A percentile compares a stretch with the other conserved stretches of the same genome.
Evolutionary conservation across 2,888 invertebrate species (phyloP).

Genomic region (Cosmopolites sordidus): DNA sequence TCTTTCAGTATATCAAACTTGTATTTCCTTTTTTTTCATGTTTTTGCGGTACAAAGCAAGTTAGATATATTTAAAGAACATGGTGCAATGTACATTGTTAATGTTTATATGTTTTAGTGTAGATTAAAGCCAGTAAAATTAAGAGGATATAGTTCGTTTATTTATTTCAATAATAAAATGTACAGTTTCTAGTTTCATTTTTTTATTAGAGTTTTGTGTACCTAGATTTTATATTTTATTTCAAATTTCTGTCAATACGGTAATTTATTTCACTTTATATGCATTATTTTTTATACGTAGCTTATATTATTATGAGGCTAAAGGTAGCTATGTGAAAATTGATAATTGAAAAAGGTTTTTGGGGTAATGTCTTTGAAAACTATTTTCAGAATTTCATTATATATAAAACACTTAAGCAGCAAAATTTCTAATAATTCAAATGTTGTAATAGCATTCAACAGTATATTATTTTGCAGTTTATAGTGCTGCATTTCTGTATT

Average conservation of each 20-base stretch:
- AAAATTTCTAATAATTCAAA: neutral
- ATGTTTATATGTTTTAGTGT: conserved; percentile 50
- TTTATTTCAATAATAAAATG: conserved; percentile 24
- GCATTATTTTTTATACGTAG: neutral
- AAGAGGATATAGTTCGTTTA: conserved; percentile 31
- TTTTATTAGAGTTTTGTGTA: conserved; percentile 21
- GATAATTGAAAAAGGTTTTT: neutral
- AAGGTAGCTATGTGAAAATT: neutral
- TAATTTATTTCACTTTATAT: conserved; percentile 10
- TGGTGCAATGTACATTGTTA: conserved; percentile 48
- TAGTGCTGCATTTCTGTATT: neutral
- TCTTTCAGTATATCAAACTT: neutral
- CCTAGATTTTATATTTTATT: conserved; percentile 14
- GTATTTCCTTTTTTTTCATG: neutral
- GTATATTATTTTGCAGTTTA: neutral
- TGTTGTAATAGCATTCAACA: neutral
- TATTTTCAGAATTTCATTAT: neutral
- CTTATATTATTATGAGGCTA: neutral
- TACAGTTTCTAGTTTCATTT: conserved; percentile 17
- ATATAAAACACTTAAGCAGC: neutral
- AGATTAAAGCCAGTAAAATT: conserved; percentile 47
- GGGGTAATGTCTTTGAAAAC: neutral
- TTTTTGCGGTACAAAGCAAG: conserved; percentile 1
- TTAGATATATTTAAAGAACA: conserved; percentile 15
- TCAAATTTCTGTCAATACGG: conserved; percentile 5